Evolutionary conservation across 1,140 invertebrate species (phyloP), one percentile per base, ranked within the genome.

Genomic region (Aplysia californica): DNA sequence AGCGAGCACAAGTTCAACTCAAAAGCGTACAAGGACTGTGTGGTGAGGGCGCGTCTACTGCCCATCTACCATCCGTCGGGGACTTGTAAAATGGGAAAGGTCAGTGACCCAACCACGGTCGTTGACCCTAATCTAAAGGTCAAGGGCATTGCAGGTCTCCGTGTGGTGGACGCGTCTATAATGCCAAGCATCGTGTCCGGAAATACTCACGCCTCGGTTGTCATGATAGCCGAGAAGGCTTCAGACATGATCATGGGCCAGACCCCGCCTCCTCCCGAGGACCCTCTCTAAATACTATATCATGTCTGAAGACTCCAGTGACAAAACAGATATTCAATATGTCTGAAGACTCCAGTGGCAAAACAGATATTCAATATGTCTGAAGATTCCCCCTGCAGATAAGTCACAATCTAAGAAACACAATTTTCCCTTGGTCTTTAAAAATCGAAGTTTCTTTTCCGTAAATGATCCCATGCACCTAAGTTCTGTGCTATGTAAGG

Each of bases 41-140:
- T 85, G 38, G 82, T 89, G 0, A 73, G 84, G 31, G 77, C 84
- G n/a, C 86, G 85, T 26, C 82, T 88, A 18, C 78, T 84, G n/a
- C 96, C 96, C 0, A 93, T 94, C 56, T 97, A 96, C 85, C 96
- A 97, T 91, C 95, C 96, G 0, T 93, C 95, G 0, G 96, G 96
- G 0, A 97, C 96, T 0, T 95, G 94, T 68, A 97, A 96, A 87
- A 98, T 98, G 97, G 97, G 96, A 0, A 94, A 94, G 0, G 93
- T 93, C 64, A 94, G 93, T 92, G 96, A 97, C 86, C 90, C 92
- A 15, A 93, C 93, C 3, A 95, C 96, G 0, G 97, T 98, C 0
- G 96, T 98, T 0, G 96, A 98, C 89, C 93, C 94, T 15, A 92
- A 95, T 80, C 89, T 91, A 3, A 72, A 35, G 50, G 69, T 72